phyloP scores from a whole-genome alignment of 2,888 invertebrate species.

The Himalopsyche japonica region DNA sequence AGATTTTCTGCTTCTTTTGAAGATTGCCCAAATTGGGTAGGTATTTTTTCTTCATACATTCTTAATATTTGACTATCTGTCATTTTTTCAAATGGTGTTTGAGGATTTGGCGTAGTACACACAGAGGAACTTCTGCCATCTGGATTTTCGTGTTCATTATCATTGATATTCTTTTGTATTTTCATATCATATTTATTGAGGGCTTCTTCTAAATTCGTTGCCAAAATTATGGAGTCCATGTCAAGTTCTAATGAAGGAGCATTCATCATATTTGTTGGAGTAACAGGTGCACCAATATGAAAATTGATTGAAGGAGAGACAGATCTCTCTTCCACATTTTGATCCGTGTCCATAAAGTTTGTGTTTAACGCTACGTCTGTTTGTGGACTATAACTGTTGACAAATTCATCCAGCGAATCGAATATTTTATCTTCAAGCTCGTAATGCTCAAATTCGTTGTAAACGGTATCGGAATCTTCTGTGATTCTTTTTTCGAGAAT shows the following conservation, averaged over 20 bases:
- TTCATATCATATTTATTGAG: conserved; percentile 40
- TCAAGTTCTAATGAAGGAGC: conserved; percentile 48
- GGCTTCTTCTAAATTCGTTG: conserved; percentile 42
- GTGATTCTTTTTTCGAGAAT: conserved; percentile 49
- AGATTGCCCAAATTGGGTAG: conserved; percentile 47
- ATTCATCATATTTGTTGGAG: conserved; percentile 52
- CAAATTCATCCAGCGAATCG: conserved; percentile 10
- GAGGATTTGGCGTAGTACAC: conserved; percentile 29
- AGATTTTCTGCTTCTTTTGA: not conserved
- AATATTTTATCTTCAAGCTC: conserved; percentile 19
- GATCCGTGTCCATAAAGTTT: not conserved
- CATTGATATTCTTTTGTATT: conserved; percentile 28
- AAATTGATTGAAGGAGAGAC: conserved; percentile 47
- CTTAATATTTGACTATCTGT: conserved; percentile 40
- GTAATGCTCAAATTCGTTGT: conserved; percentile 21
- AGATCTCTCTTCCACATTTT: not conserved
- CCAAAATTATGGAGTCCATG: conserved; percentile 48
- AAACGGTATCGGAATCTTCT: conserved; percentile 43
- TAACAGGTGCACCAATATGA: conserved; percentile 59
- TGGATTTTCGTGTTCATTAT: conserved; percentile 9
- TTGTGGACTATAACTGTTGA: conserved; percentile 11
- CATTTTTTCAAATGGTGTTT: conserved; percentile 36
- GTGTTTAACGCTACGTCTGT: conserved; percentile 12
- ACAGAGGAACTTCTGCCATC: conserved; percentile 21
- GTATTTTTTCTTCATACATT: conserved; percentile 44